Evolutionary conservation across 2,888 invertebrate genomes (phyloP).

Genomic region (Augochlorella aurata): DNA sequence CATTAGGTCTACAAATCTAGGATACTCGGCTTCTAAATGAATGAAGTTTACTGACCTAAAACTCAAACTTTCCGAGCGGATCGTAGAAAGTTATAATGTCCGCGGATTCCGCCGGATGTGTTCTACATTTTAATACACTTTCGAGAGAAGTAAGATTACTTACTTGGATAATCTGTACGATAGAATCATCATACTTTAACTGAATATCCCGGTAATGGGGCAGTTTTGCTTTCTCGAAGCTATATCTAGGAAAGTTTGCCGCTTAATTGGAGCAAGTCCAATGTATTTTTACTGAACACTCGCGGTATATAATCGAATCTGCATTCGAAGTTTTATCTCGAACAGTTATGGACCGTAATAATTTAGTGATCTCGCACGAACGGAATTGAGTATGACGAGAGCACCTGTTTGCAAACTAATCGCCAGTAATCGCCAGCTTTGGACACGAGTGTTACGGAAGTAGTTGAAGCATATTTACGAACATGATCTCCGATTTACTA

Average conservation of each 20-base stretch:
- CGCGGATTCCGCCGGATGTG: neutral
- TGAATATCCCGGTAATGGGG: neutral
- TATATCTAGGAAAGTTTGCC: neutral
- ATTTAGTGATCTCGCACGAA: too few relatives aligned
- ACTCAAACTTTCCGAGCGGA: neutral
- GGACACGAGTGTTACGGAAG: too few relatives aligned
- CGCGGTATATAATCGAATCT: too few relatives aligned
- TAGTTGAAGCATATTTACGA: too few relatives aligned
- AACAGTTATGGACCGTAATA: too few relatives aligned
- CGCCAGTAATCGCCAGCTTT: too few relatives aligned
- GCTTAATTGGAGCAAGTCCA: neutral
- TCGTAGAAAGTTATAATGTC: neutral
- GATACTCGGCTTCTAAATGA: neutral
- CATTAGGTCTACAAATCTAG: neutral
- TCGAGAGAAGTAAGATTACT: neutral
- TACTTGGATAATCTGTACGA: neutral
- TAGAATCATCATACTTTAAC: neutral
- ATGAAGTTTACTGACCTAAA: neutral
- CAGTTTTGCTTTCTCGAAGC: neutral
- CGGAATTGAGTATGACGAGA: too few relatives aligned
- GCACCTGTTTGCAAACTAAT: too few relatives aligned
- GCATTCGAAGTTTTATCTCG: too few relatives aligned
- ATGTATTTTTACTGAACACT: too few relatives aligned
- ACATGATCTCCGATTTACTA: too few relatives aligned
- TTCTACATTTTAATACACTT: constrained; percentile 6